These are phyloP conservation scores for Sapajus apella DNA, from an alignment of 2,113 vertebrate genomes.

Conservation along the genomic window DNA sequence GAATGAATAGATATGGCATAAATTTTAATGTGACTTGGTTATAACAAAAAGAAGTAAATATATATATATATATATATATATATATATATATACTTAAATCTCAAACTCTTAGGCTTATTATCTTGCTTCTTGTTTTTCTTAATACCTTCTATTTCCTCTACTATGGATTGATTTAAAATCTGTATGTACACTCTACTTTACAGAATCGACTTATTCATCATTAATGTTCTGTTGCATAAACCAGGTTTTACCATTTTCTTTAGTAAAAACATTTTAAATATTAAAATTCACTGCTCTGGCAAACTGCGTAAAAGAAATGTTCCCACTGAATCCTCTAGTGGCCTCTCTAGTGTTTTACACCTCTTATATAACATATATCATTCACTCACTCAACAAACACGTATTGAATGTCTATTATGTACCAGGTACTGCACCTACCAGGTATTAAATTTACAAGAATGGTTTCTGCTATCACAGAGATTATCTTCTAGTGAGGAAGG, in stretches of 20 bases:
- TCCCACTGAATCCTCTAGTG: not conserved
- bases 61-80: too few relatives aligned
- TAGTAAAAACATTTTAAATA: conserved; percentile 1
- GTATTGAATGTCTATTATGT: not conserved
- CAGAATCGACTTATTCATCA: not conserved
- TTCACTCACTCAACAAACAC: not conserved
- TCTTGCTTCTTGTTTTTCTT: not conserved
- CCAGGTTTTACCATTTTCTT: not conserved
- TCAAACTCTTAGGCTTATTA: not conserved
- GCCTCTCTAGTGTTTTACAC: not conserved
- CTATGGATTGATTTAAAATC: not conserved
- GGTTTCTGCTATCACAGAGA: not conserved
- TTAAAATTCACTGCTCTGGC: not conserved
- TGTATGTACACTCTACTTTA: not conserved
- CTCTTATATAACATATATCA: not conserved
- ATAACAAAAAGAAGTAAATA: not conserved
- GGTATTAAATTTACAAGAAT: not conserved
- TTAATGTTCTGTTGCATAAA: not conserved
- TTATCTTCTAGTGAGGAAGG: not conserved
- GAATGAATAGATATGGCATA: not conserved
- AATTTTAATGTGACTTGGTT: not conserved
- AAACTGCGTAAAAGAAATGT: not conserved
- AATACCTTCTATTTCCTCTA: not conserved
- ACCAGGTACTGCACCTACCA: not conserved
- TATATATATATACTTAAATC: not conserved